A percentile compares a stretch with the other conserved stretches of the same genome.
Conservation (phyloP, 2,113 vertebrate species). For the human region GRCh38 chr2:20641001-20641500, state of each 20-base stretch:
- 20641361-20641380: fast-evolving
- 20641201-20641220: neutral
- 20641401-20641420: fast-evolving
- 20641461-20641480: neutral
- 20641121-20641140: constrained; percentile 81
- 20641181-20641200: constrained; percentile 76
- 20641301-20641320: fast-evolving
- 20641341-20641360: too few relatives aligned
- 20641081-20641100: constrained; percentile 90
- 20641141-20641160: constrained; percentile 89
- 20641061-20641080: constrained; percentile 89
- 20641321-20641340: neutral
- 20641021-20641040: constrained; percentile 86
- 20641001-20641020: constrained; percentile 85
- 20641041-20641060: constrained; percentile 87
- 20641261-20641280: fast-evolving
- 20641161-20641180: constrained; percentile 93
- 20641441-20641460: neutral
- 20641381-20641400: neutral
- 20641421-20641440: neutral
- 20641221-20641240: neutral
- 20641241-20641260: fast-evolving
- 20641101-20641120: constrained; percentile 83
- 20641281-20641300: fast-evolving
- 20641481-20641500: fast-evolving